These are phyloP conservation scores for Eristalis arbustorum DNA, from an alignment of 2,888 invertebrate species.

Conservation along the genomic window DNA sequence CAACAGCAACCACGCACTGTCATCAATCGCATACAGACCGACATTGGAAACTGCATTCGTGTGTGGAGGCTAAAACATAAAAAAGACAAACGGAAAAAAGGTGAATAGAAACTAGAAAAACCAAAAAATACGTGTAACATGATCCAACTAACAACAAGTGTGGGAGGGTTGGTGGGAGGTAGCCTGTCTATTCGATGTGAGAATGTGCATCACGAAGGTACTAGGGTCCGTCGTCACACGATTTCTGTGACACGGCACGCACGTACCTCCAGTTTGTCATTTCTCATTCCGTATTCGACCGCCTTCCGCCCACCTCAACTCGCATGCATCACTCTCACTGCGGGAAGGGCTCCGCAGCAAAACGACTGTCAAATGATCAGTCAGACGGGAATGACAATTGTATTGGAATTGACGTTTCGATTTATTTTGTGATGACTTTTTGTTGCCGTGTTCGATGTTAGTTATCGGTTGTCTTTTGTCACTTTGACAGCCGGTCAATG, in stretches of 20 bases:
- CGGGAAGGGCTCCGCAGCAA: too few species aligned
- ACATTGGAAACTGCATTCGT: conserved; percentile 70
- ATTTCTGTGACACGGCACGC: neutral
- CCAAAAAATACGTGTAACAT: neutral
- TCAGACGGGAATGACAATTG: neutral
- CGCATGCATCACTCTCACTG: too few species aligned
- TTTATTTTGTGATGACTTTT: neutral
- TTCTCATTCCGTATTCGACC: neutral
- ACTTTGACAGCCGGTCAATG: neutral
- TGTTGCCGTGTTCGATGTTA: neutral
- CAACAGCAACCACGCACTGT: conserved; percentile 63
- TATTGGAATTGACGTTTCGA: neutral
- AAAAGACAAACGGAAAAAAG: conserved; percentile 70
- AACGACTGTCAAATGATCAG: neutral
- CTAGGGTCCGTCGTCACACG: neutral
- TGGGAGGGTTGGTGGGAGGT: neutral
- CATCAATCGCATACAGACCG: conserved; percentile 68
- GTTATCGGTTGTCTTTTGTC: neutral
- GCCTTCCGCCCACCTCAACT: too few species aligned
- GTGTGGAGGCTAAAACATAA: conserved; percentile 70
- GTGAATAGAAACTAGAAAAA: conserved; percentile 53
- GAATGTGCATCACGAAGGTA: neutral
- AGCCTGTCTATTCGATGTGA: too few species aligned
- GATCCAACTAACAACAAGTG: neutral
- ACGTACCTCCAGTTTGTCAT: neutral